A percentile compares a stretch with the other conserved stretches of the same genome.
Evolutionary conservation across 2,888 invertebrate genomes (phyloP).

Genomic region (Norana najaformis): DNA sequence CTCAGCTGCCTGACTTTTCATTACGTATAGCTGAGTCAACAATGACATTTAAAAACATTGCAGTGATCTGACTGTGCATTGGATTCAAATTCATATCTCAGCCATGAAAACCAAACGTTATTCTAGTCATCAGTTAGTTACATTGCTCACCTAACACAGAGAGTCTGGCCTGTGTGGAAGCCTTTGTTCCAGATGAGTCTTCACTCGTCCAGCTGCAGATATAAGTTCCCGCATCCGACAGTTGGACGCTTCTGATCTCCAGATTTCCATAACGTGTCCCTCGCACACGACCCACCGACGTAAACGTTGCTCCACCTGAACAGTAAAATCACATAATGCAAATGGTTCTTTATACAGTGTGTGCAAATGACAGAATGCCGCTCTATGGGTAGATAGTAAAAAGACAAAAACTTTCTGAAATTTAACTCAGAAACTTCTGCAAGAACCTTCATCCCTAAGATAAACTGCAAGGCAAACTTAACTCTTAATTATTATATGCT

Average conservation of each 20-base stretch:
- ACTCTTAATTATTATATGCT: too few species aligned
- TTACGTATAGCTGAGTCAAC: too few species aligned
- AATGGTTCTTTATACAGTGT: background rate
- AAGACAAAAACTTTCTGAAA: background rate
- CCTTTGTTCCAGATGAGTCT: background rate
- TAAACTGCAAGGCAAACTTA: too few species aligned
- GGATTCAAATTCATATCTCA: background rate
- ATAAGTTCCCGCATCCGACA: background rate
- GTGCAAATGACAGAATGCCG: background rate
- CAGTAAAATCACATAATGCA: background rate
- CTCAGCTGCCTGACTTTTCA: too few species aligned
- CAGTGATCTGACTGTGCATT: too few species aligned
- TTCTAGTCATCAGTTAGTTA: background rate
- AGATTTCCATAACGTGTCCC: background rate
- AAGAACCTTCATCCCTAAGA: background rate
- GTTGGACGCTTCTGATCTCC: background rate
- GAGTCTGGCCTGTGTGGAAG: background rate
- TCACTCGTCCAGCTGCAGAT: background rate
- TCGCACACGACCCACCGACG: background rate
- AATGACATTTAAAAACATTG: too few species aligned
- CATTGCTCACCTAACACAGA: background rate
- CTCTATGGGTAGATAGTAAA: background rate
- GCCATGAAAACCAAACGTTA: background rate
- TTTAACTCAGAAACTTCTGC: background rate
- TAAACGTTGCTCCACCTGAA: background rate